Base-by-base conservation (phyloP, 2,888 invertebrate genomes). In the Metellina segmentata region DNA sequence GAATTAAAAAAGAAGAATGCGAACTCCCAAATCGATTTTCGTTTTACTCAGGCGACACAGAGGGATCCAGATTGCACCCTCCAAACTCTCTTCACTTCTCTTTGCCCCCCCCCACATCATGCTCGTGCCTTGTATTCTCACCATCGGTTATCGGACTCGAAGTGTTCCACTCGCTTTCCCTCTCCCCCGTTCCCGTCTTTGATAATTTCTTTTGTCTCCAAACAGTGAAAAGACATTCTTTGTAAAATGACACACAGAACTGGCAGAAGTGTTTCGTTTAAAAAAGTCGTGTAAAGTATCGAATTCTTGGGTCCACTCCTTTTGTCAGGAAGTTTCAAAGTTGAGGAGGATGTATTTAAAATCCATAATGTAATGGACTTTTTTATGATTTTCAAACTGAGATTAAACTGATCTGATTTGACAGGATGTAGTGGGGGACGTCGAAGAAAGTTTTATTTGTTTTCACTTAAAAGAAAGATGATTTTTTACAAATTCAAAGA, bases 21-120 rank as follows among this genome's bases (percentile, higher is more conserved):
- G 71, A 86, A 78, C 70, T 61, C 78, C 20, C 13, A 48, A 77
- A 86, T 71, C 78, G 86, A 78, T 86, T 86, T 86, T 86, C 78
- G 70, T 78, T 86, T 86, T 86, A 86, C 78, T 48, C 70, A 8
- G 51, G 49, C 61, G 61, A 34, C 48, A 75, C 85, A 61, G 61
- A 70, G 74, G 72, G 16, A 48, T n/a, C 85, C 75, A 75, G 85
- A 85, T 75, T 85, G 74, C 75, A 61, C 61, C 61, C 61, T 61
- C 61, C 61, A 9, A 61, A 61, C 61, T n/a, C 34, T n/a, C 16
- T 5, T 19, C 20, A 13, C 51, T n/a, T 19, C 61, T 16, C 61
- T 13, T n/a, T 75, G 13, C 16, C 61, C 13, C 9, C 49, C 74
- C 19, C 52, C 19, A 52, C n/a, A n/a, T n/a, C 5, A 19, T 8